Percentiles rank a stretch among this genome's conserved stretches.
Evolutionary conservation across 2,888 invertebrate species (phyloP).

Genomic region (Troides oblongomaculatus): DNA sequence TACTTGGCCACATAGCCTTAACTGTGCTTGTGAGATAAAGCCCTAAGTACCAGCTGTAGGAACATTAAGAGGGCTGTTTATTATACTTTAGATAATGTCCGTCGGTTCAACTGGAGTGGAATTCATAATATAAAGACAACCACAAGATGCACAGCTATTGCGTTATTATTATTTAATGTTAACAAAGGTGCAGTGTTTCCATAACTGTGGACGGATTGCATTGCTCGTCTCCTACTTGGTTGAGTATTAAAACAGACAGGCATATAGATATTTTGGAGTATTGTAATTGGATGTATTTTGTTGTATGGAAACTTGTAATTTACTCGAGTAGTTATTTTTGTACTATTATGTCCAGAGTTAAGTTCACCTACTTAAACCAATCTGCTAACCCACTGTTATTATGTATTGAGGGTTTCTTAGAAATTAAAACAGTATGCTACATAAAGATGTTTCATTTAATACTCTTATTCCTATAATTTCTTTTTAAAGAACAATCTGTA

Average conservation of each 20-base stretch:
- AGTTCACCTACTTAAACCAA: conserved; percentile 71
- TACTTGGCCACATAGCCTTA: too few species aligned
- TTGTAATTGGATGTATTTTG: conserved; percentile 37
- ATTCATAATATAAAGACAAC: conserved; percentile 68
- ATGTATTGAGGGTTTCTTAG: conserved; percentile 79
- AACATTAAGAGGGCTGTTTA: too few species aligned
- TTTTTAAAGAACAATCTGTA: too few species aligned
- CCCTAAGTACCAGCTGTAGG: too few species aligned
- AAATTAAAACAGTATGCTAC: conserved; percentile 81
- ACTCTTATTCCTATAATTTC: background rate
- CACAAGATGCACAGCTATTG: conserved; percentile 44
- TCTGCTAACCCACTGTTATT: conserved; percentile 76
- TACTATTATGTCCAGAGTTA: conserved; percentile 70
- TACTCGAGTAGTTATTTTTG: conserved; percentile 72
- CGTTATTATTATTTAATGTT: conserved; percentile 38
- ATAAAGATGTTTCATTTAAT: conserved; percentile 68
- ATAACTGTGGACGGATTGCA: conserved; percentile 34
- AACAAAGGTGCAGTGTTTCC: conserved; percentile 47
- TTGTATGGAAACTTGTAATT: conserved; percentile 45
- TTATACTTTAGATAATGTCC: too few species aligned
- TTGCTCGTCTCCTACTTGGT: conserved; percentile 35
- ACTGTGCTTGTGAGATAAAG: too few species aligned
- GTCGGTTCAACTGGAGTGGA: conserved; percentile 50
- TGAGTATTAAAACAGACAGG: conserved; percentile 39
- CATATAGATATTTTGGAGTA: conserved; percentile 40